Base-by-base conservation (phyloP, 2,888 invertebrate species). In the Carpatolechia fugitivella region DNA sequence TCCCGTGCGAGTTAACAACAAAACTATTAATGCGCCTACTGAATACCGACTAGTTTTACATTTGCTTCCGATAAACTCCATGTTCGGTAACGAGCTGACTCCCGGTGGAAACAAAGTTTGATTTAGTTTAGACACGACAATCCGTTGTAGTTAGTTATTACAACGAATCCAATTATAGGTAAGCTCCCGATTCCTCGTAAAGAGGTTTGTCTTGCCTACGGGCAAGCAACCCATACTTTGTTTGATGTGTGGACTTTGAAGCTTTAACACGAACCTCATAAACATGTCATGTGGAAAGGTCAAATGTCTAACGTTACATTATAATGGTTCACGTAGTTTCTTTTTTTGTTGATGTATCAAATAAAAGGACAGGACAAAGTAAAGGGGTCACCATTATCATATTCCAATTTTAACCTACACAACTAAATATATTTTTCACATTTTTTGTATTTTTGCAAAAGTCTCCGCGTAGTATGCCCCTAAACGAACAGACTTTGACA, bases 111-210 rank as follows among this genome's bases (percentile, higher is more conserved):
- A 76, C 79, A 80, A 86, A 87, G 78, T 87, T 87, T 85, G 82
- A 86, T 87, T 85, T 80, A 84, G 85, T 86, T 86, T 76, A 80
- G 81, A 82, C 76, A 76, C 75, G 80, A 80, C 80, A 80, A 81
- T 85, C 79, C 75, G 74, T 79, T 80, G 74, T 74, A 72, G 74
- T 76, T 74, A 72, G 74, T 76, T 73, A 76, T 76, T 70, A 72
- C 76, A 76, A 77, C 74, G 71, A 80, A 82, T 76, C 78, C 76
- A 81, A 82, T 82, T 82, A 78, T 71, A 70, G 65, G 62, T 66
- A 60, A 54, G 53, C 54, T 55, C 55, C 55, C 38, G 38, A 58
- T 55, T 65, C 56, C 58, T 13, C 59, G 62, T 41, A 41, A 16
- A 8, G 14, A 58, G 61, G 54, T 50, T 31, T 40, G 30, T 52